Percentiles rank a stretch among this genome's conserved stretches.
phyloP scores from a whole-genome alignment of 2,797 vertebrate genomes.

The Phoxinus dragarum region DNA sequence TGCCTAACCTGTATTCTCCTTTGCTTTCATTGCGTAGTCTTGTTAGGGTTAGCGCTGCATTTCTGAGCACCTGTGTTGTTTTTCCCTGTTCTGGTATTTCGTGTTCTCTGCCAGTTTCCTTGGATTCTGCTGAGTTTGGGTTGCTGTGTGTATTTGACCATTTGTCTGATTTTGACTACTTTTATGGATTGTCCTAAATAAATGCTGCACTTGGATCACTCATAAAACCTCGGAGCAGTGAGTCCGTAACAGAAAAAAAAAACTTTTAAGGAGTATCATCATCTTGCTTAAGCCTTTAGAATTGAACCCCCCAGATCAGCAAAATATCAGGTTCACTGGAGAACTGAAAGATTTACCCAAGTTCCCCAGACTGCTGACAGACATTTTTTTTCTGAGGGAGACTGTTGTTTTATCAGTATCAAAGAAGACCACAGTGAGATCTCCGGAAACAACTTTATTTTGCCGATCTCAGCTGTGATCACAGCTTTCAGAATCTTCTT shows the following conservation, averaged over 20 bases:
- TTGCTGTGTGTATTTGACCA: too few relatives aligned
- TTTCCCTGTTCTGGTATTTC: too few relatives aligned
- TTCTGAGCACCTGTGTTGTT: too few relatives aligned
- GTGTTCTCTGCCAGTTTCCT: too few relatives aligned
- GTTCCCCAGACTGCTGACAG: slow-evolving; percentile 12
- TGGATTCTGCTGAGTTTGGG: too few relatives aligned
- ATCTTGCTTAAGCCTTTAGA: slow-evolving; percentile 14
- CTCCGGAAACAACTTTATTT: slow-evolving; percentile 11
- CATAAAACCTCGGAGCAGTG: too few relatives aligned
- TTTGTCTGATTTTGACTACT: too few relatives aligned
- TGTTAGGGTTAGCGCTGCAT: too few relatives aligned
- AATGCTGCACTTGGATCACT: too few relatives aligned
- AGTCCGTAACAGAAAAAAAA: background rate
- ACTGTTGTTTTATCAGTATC: slow-evolving; percentile 4
- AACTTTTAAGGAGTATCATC: background rate
- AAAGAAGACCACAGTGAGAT: background rate
- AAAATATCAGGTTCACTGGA: slow-evolving; percentile 15
- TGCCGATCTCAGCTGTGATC: background rate
- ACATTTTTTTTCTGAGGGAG: background rate
- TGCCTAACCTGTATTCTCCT: too few relatives aligned
- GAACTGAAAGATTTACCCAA: slow-evolving; percentile 9
- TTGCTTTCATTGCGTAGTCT: too few relatives aligned
- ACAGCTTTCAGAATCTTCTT: slow-evolving; percentile 14
- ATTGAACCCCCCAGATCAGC: slow-evolving; percentile 15
- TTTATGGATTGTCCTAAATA: too few relatives aligned